Evolutionary conservation across 2,113 vertebrate species (phyloP).

Genomic region (Hippocampus zosterae): DNA sequence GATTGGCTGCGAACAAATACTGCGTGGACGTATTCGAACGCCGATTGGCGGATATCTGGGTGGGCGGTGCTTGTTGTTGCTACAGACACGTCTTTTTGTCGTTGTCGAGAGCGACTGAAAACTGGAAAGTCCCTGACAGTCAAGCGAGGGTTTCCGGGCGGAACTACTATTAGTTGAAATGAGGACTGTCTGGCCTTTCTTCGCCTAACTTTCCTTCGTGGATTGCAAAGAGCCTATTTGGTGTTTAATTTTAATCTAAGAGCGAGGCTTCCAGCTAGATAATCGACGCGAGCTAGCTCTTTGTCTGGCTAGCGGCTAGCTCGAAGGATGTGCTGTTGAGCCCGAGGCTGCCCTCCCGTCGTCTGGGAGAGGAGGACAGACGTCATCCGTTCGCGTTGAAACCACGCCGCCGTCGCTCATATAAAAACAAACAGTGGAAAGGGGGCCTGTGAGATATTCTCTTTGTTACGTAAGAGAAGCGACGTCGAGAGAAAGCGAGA

Average conservation of each 20-base stretch:
- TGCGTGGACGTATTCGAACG: not conserved
- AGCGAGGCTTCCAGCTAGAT: conserved; percentile 37
- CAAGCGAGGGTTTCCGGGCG: conserved; percentile 12
- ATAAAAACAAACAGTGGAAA: not conserved
- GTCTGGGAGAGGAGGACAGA: conserved; percentile 52
- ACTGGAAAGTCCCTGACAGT: conserved; percentile 61
- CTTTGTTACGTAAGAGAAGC: conserved; percentile 9
- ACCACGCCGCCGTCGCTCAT: conserved; percentile 12
- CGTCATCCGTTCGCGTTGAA: conserved; percentile 44
- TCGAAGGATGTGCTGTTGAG: conserved; percentile 66
- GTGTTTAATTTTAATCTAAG: not conserved
- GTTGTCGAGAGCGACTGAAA: conserved; percentile 52
- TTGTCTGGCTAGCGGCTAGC: conserved; percentile 67
- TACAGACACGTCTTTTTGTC: conserved; percentile 55
- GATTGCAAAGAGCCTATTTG: not conserved
- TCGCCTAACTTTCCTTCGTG: not conserved
- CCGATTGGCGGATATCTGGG: conserved; percentile 35
- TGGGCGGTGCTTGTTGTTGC: conserved; percentile 48
- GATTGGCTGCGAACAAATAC: conserved; percentile 38
- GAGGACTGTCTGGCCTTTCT: not conserved
- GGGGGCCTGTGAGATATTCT: conserved; percentile 10
- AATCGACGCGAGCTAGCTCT: conserved; percentile 60
- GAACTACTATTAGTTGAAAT: conserved; percentile 1
- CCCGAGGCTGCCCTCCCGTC: conserved; percentile 48
- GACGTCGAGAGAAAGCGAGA: conserved; percentile 16